phyloP scores from a whole-genome alignment of 2,797 vertebrate genomes.

The Pangasius sanitwongsei region DNA sequence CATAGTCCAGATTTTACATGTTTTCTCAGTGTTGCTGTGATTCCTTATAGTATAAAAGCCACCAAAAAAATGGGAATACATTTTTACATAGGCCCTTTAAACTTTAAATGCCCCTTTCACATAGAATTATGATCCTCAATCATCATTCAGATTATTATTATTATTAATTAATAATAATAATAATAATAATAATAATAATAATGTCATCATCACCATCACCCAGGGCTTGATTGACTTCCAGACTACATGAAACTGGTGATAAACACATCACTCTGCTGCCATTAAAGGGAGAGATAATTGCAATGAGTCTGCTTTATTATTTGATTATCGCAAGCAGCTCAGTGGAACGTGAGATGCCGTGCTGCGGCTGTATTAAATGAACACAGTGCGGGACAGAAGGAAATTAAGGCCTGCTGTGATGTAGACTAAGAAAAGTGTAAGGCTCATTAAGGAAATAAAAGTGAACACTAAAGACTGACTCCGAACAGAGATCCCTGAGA shows the following conservation, averaged over 20 bases:
- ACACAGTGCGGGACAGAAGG: constrained; percentile 7
- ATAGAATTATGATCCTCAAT: not conserved
- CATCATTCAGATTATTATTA: not conserved
- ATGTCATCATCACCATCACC: not conserved
- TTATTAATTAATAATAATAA: not conserved
- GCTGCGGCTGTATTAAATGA: constrained; percentile 25
- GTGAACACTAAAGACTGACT: constrained; percentile 5
- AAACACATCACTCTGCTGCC: constrained; percentile 18
- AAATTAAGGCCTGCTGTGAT: constrained; percentile 30
- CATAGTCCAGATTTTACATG: not conserved
- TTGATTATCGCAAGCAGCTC: constrained; percentile 37
- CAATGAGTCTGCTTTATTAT: constrained; percentile 35
- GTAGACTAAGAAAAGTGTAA: not conserved
- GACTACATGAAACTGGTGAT: not conserved
- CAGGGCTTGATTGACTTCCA: constrained; percentile 13
- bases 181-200: no score
- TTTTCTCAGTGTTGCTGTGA: not conserved
- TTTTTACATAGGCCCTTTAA: not conserved
- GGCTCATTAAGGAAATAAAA: constrained; percentile 12
- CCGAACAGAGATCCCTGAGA: not conserved
- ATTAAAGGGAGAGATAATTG: constrained; percentile 1
- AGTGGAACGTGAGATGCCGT: not conserved
- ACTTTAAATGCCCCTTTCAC: not conserved
- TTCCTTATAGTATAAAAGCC: not conserved
- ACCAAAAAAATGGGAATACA: not conserved